Conservation (phyloP, 2,113 vertebrate species). For the Ceuthmochares aereus region DNA sequence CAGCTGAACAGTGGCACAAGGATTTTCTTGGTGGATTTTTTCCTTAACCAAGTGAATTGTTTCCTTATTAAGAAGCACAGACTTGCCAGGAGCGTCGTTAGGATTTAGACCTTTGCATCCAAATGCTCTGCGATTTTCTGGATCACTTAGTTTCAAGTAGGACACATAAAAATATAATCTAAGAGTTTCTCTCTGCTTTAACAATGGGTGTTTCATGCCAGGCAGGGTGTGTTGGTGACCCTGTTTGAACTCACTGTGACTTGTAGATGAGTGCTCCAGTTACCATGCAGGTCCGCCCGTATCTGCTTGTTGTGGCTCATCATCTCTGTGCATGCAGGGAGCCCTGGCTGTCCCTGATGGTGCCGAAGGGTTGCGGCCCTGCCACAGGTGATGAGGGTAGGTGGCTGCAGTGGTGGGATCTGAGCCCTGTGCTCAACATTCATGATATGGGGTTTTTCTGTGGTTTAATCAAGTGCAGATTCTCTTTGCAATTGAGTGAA, state of each 20-base stretch:
- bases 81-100: not conserved
- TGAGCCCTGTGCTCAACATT: not conserved
- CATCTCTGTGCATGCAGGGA: not conserved
- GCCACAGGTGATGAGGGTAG: not conserved
- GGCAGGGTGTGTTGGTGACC: not conserved
- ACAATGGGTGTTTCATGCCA: rapidly evolving
- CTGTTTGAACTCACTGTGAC: not conserved
- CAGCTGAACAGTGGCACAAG: not conserved
- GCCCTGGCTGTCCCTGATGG: rapidly evolving
- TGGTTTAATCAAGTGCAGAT: not conserved
- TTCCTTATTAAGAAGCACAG: not conserved
- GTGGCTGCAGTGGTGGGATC: not conserved
- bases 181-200: not conserved
- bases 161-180: not conserved
- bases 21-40: not conserved
- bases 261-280: not conserved
- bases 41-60: not conserved
- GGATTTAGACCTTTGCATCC: not conserved
- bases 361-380: rapidly evolving
- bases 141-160: not conserved
- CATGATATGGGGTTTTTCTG: not conserved
- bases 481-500: not conserved
- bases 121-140: not conserved
- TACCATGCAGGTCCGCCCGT: not conserved
- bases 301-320: rapidly evolving